Percentiles rank a stretch among this genome's conserved stretches.
Evolutionary conservation across 2,797 vertebrate species (phyloP).

Genomic region (Eulemur rubriventer): DNA sequence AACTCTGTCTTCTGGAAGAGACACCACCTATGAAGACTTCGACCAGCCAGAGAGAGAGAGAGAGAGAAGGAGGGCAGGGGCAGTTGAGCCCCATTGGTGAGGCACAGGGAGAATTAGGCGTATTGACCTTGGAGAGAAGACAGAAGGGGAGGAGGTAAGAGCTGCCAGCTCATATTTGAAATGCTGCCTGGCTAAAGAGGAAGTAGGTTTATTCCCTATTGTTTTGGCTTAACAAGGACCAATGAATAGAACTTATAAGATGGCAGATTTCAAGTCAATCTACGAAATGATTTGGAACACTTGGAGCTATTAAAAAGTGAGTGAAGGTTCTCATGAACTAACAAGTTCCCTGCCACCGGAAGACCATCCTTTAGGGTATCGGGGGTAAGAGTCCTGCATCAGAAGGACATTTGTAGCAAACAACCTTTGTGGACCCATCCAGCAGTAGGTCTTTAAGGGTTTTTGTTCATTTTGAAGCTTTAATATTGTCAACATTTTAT

Average conservation of each 20-base stretch:
- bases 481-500: neutral
- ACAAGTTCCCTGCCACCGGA: neutral
- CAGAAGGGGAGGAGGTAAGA: neutral
- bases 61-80: neutral
- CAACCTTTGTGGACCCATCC: neutral
- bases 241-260: neutral
- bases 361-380: neutral
- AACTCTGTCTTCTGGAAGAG: neutral
- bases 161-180: neutral
- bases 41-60: neutral
- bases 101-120: neutral
- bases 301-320: neutral
- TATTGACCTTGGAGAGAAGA: neutral
- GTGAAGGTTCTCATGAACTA: neutral
- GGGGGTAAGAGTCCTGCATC: no score
- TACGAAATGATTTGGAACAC: neutral
- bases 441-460: neutral
- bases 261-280: neutral
- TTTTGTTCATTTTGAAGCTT: neutral
- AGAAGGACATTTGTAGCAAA: neutral
- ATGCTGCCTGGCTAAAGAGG: neutral
- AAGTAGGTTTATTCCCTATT: neutral
- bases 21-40: neutral
- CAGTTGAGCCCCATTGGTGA: neutral
- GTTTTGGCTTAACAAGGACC: neutral